These are phyloP conservation scores for Trachythela sp. DNA, from an alignment of 64 coral and sea anemone genomes.

Conservation along the genomic window DNA sequence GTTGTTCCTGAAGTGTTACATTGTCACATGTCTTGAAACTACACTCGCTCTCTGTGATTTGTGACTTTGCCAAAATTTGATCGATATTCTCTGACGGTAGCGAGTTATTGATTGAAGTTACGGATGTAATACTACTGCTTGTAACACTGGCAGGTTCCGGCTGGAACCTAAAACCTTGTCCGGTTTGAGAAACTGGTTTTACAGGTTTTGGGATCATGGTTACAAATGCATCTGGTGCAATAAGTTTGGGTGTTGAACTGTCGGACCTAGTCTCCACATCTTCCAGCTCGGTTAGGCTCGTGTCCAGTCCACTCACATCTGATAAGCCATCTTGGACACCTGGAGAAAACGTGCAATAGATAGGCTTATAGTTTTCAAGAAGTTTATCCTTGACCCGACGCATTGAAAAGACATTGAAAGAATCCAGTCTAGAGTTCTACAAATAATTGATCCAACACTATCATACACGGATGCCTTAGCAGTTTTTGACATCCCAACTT, in stretches of 20 bases:
- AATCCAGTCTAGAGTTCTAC: too few species aligned
- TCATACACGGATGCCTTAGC: too few species aligned
- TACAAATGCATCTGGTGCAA: conserved; percentile 80
- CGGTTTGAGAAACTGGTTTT: conserved; percentile 43
- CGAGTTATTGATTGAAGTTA: not conserved
- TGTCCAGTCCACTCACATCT: conserved; percentile 86
- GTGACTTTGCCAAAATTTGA: not conserved
- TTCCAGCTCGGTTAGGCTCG: conserved; percentile 74
- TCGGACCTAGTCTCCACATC: conserved; percentile 55
- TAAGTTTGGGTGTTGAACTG: conserved; percentile 49
- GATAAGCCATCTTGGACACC: conserved; percentile 77
- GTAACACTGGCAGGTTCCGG: conserved; percentile 21
- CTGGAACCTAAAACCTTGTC: conserved; percentile 35
- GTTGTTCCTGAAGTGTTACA: not conserved
- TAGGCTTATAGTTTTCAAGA: too few species aligned
- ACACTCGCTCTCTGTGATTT: not conserved
- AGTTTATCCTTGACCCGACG: too few species aligned
- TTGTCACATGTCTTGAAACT: not conserved
- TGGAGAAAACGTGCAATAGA: not conserved
- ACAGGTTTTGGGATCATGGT: conserved; percentile 49
- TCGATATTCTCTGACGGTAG: not conserved
- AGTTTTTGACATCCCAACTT: too few species aligned
- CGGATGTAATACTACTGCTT: conserved; percentile 7
- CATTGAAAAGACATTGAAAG: too few species aligned
- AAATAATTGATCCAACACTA: too few species aligned